Conservation (phyloP, 2,797 vertebrate genomes). For the Pantherophis alleghaniensis region DNA sequence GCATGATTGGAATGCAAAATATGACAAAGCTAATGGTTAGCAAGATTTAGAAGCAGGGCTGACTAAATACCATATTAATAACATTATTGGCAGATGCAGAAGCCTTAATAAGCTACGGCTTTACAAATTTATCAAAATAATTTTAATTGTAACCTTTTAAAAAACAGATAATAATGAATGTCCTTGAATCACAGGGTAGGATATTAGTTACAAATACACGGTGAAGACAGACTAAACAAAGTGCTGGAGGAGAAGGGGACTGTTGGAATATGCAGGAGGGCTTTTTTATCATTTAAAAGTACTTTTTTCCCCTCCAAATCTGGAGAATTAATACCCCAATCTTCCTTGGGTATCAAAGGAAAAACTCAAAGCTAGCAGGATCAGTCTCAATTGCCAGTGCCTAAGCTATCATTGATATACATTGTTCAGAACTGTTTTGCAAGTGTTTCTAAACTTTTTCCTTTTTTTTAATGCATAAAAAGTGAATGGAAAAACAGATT, state of each 20-base stretch:
- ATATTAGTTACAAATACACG: not conserved
- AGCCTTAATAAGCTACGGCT: not conserved
- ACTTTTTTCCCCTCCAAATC: not conserved
- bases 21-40: not conserved
- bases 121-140: slow-evolving; percentile 16
- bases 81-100: not conserved
- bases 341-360: not conserved
- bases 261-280: not conserved
- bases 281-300: not conserved
- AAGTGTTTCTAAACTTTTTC: not conserved
- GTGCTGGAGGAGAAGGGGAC: too few species aligned
- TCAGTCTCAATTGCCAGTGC: not conserved
- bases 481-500: not conserved
- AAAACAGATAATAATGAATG: not conserved
- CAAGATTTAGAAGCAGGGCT: slow-evolving; percentile 52
- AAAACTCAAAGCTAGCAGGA: not conserved
- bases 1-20: slow-evolving; percentile 50
- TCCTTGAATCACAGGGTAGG: not conserved
- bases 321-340: not conserved
- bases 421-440: not conserved
- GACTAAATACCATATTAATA: slow-evolving; percentile 8
- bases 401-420: not conserved
- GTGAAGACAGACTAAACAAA: slow-evolving; percentile 10
- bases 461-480: not conserved
- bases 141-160: not conserved